Evolutionary conservation across 2,888 invertebrate species (phyloP), one percentile per base, ranked within the genome.

Genomic region (Calameuta filiformis): DNA sequence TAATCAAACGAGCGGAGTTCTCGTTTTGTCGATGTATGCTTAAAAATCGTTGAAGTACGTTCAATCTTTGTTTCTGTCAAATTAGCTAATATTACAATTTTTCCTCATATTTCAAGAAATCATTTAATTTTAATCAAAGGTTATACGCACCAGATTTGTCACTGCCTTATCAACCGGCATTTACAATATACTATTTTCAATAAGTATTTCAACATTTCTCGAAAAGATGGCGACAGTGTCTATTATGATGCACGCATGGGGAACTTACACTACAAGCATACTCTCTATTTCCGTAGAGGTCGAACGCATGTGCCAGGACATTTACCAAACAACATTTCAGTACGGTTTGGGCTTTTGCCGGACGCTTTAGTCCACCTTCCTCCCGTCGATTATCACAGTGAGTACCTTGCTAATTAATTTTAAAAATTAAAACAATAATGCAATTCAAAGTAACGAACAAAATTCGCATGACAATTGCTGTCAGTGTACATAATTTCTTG

Each of bases 341-440:
- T 86, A 84, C 85, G 84, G 81, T 83, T 84, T 83, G 81, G 84
- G 82, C 82, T 82, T 82, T 82, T 83, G 82, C 82, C 84, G 83
- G 82, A 83, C 81, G 81, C 77, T 80, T 80, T 84, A 79, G 80
- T 76, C 79, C 77, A 80, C 77, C 79, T 77, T 77, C 77, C 78
- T 79, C 81, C 80, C 77, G 80, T 79, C 74, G 77, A 78, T n/a
- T 23, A 23, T 23, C 23, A 56, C 9, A 2, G 56, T 56, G 56
- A 56, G 56, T 56, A 56, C 9, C 23, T 23, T 23, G 23, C 0
- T 31, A 31, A 31, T 31, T 56, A 56, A 23, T 56, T 23, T 23
- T 56, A 2, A 9, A 0, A 56, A 56, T 56, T 1, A 56, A 56
- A 56, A 9, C 6, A 56, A 56, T 9, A 23, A 9, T 23, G 2